Conservation (phyloP, 37 sponge, comb jelly and placozoan genomes). For the Chondrilla cf. caribensis region DNA sequence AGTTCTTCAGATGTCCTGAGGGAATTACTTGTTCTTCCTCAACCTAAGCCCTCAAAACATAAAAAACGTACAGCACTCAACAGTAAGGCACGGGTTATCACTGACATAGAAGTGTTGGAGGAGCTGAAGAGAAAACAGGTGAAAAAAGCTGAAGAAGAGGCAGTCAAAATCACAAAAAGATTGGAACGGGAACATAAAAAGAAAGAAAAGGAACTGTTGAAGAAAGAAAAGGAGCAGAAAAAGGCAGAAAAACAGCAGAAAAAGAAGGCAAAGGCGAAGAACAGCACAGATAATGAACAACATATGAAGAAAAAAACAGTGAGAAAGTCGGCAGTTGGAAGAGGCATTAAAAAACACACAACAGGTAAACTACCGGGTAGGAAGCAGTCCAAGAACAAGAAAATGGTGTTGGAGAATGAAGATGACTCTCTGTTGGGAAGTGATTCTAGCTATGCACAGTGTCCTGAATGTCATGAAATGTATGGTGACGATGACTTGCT, state of each 20-base stretch:
- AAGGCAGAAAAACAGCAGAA: too few relatives aligned
- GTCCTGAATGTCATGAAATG: too few relatives aligned
- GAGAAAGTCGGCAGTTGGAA: neutral
- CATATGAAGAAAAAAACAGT: neutral
- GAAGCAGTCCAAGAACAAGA: too few relatives aligned
- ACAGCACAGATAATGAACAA: neutral
- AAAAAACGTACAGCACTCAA: conserved; percentile 12
- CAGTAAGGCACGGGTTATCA: conserved; percentile 28
- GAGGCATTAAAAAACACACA: neutral
- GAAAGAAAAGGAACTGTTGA: neutral
- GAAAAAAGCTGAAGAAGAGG: neutral
- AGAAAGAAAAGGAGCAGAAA: neutral
- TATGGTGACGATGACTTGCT: conserved; percentile 1
- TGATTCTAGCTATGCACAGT: too few relatives aligned
- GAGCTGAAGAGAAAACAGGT: neutral
- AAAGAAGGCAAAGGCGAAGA: too few relatives aligned
- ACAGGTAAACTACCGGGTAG: too few relatives aligned
- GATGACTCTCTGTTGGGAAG: too few relatives aligned
- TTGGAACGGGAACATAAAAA: neutral
- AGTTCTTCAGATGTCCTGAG: neutral
- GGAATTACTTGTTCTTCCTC: conserved; percentile 18
- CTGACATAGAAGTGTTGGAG: neutral
- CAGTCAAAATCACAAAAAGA: neutral
- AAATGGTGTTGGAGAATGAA: too few relatives aligned
- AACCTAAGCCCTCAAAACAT: conserved; percentile 14